Conservation (phyloP, 2,113 vertebrate species). For the Coptodon bakossiorum region DNA sequence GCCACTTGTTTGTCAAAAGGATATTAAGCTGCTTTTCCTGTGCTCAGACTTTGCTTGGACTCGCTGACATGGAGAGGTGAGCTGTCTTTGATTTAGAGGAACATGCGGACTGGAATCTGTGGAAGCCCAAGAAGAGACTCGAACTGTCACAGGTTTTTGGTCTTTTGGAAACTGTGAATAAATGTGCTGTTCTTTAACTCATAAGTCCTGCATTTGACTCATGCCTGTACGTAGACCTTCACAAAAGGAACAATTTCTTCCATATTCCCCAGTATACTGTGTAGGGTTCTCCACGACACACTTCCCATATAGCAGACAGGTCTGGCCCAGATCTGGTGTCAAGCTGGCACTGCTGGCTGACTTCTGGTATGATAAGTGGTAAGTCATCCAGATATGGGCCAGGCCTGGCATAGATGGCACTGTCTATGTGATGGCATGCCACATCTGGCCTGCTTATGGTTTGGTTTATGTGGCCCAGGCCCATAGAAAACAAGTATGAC, state of each 20-base stretch:
- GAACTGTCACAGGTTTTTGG: background rate
- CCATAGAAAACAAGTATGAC: too few species aligned
- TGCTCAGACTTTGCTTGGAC: background rate
- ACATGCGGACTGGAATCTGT: background rate
- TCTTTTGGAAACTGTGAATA: background rate
- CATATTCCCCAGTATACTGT: background rate
- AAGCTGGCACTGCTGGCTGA: too few species aligned
- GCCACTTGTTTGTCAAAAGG: background rate
- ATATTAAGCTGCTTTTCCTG: background rate
- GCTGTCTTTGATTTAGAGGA: background rate
- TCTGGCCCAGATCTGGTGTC: too few species aligned
- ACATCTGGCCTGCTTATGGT: too few species aligned
- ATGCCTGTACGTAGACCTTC: background rate
- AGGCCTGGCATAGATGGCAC: too few species aligned
- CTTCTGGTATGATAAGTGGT: too few species aligned
- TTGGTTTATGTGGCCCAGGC: too few species aligned
- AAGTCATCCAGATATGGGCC: too few species aligned
- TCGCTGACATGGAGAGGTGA: background rate
- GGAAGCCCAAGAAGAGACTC: background rate
- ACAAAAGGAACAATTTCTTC: background rate
- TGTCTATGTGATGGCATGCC: too few species aligned
- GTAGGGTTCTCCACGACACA: background rate
- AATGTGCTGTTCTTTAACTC: background rate
- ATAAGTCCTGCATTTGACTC: background rate
- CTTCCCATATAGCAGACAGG: background rate